Evolutionary conservation across 2,888 invertebrate genomes (phyloP).

Genomic region (Cerastis leucographa): DNA sequence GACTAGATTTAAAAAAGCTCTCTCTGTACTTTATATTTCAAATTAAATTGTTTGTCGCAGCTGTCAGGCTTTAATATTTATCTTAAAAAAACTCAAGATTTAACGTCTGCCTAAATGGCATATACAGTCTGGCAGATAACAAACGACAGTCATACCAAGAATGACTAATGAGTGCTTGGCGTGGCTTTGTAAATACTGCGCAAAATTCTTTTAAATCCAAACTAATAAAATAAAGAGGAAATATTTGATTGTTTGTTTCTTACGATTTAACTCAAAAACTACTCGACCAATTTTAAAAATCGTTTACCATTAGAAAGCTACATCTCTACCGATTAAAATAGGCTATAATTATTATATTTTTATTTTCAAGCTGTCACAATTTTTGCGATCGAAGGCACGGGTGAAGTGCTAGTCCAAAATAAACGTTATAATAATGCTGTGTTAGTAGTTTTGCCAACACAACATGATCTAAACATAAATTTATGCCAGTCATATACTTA

Average conservation of each 20-base stretch:
- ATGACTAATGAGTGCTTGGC: neutral
- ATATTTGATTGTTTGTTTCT: no score
- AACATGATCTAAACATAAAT: neutral
- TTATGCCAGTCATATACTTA: neutral
- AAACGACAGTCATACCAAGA: neutral
- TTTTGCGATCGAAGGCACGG: no score
- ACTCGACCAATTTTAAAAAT: no score
- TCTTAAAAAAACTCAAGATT: slow-evolving; percentile 9
- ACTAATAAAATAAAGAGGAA: neutral
- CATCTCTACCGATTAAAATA: no score
- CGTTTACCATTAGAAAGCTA: no score
- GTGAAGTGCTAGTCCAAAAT: neutral
- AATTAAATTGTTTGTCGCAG: slow-evolving; percentile 5
- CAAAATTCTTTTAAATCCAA: neutral
- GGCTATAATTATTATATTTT: no score
- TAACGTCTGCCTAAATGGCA: neutral
- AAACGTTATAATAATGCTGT: neutral
- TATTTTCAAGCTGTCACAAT: no score
- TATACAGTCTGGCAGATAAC: neutral
- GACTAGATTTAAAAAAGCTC: neutral
- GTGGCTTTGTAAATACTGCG: neutral
- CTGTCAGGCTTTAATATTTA: neutral
- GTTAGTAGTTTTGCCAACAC: neutral
- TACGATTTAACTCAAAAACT: no score
- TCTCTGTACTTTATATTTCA: slow-evolving; percentile 4